A percentile compares a stretch with the other conserved stretches of the same genome.
Conservation (phyloP, 2,797 vertebrate genomes). For the Spinus pinus region DNA sequence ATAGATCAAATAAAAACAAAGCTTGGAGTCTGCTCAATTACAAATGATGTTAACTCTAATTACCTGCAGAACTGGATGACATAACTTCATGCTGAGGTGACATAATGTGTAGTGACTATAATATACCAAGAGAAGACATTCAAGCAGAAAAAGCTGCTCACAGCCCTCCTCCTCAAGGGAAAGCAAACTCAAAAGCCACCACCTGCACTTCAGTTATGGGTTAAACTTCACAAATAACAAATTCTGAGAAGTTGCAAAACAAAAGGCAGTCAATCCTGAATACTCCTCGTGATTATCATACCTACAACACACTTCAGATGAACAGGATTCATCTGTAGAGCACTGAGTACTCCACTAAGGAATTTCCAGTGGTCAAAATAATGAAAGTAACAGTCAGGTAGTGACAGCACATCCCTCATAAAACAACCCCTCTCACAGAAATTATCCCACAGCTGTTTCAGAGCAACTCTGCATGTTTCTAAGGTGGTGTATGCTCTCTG, state of each 20-base stretch:
- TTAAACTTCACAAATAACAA: not conserved
- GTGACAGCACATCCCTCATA: not conserved
- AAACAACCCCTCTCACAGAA: not conserved
- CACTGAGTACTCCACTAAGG: not conserved
- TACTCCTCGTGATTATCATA: not conserved
- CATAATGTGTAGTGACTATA: not conserved
- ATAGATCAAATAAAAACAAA: not conserved
- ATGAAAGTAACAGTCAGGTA: not conserved
- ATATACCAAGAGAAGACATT: not conserved
- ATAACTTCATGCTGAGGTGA: not conserved
- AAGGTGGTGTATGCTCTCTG: not conserved
- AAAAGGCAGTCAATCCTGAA: not conserved
- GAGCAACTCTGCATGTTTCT: not conserved
- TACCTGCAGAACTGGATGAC: not conserved
- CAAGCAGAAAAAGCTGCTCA: not conserved
- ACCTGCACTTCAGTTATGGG: not conserved
- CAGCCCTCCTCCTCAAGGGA: not conserved
- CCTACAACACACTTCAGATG: not conserved
- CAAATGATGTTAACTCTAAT: not conserved
- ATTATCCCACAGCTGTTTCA: not conserved
- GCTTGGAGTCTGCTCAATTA: not conserved
- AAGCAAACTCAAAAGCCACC: not conserved
- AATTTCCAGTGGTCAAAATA: not conserved
- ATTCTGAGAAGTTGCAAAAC: not conserved
- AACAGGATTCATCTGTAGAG: not conserved